Base-by-base conservation (phyloP, 2,888 invertebrate species). In the Amblyjoppa fuscipennis region DNA sequence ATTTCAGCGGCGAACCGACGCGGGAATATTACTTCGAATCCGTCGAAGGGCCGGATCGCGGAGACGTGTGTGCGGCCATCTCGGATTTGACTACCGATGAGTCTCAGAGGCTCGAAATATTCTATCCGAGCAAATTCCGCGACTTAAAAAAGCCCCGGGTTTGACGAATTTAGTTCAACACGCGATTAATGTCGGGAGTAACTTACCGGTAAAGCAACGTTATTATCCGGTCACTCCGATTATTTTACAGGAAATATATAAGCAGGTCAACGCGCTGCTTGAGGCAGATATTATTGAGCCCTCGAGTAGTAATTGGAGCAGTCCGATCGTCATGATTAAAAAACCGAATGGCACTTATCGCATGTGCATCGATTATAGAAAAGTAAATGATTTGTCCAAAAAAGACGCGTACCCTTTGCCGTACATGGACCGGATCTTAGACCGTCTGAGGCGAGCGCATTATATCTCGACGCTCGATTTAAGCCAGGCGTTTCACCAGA, bases 391-490 rank as follows among this genome's bases (percentile, higher is more conserved):
- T n/a, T n/a, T 53, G 6, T 20, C 53, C 1, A 53, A 53, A 7
- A 53, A 53, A 3, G 53, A 53, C 20, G 53, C 53, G 6, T 53
- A 53, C 20, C 53, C 53, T 0, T n/a, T 53, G 2, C 53, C 64
- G 0, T 16, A 9, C 38, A 90, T 92, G 34, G 87, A 87, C 0
- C 79, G 87, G 2, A 93, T 91, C 7, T 70, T 92, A 31, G 89
- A 92, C 41, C 87, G n/a, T n/a, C n/a, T n/a, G n/a, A n/a, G n/a
- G n/a, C n/a, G n/a, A n/a, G n/a, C n/a, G n/a, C n/a, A n/a, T 31
- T 93, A 88, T 70, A 87, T 94, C 9, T 89, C 89, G 0, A 91
- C 91, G 0, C 74, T 93, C 0, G 93, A 93, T 81, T 70, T 90
- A 9, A 90, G 87, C 41, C 87, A 88, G 4, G 92, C 91, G 0